These are phyloP conservation scores for Mirounga angustirostris DNA, from an alignment of 2,113 vertebrate species.

Conservation along the genomic window DNA sequence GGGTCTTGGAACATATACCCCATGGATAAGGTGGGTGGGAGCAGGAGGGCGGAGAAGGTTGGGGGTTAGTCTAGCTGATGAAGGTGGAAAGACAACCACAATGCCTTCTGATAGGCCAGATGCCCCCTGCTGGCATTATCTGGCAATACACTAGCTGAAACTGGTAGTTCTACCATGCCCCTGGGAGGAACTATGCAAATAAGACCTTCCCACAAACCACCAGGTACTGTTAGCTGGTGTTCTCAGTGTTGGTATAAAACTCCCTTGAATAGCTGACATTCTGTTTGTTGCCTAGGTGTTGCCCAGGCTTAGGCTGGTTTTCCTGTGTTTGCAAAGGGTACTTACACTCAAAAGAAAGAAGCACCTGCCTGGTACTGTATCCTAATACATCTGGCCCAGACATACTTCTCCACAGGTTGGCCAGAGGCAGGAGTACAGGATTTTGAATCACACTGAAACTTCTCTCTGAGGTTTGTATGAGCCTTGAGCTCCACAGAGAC, in stretches of 20 bases:
- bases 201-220: background rate
- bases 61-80: background rate
- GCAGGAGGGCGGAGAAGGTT: background rate
- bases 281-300: background rate
- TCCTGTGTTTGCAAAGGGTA: background rate
- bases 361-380: background rate
- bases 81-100: background rate
- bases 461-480: background rate
- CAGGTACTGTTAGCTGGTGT: background rate
- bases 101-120: background rate
- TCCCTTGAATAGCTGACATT: background rate
- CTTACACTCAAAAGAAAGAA: background rate
- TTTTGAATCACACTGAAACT: background rate
- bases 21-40: background rate
- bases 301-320: background rate
- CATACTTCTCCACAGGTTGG: background rate
- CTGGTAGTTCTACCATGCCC: too few relatives aligned
- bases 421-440: background rate
- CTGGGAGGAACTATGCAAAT: background rate
- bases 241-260: background rate
- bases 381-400: background rate
- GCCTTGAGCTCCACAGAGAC: background rate
- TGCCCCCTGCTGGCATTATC: background rate
- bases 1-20: background rate
- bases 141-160: background rate